Conservation (phyloP, 2,113 vertebrate genomes). For the Malaclemys terrapin region DNA sequence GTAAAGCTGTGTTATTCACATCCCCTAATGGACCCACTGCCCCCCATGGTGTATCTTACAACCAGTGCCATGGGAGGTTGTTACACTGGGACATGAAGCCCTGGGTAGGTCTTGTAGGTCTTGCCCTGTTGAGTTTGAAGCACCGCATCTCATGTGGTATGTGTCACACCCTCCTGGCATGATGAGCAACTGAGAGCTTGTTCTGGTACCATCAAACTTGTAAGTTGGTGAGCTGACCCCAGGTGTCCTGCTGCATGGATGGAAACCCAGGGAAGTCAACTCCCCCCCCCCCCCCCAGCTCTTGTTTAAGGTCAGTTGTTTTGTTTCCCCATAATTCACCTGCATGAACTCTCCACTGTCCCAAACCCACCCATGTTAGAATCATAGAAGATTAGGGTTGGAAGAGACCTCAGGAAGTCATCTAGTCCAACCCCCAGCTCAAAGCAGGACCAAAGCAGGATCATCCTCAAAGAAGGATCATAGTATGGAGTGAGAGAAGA, state of each 20-base stretch:
- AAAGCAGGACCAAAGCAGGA: too few species aligned
- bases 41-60: background rate
- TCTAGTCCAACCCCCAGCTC: too few species aligned
- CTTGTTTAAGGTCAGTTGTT: background rate
- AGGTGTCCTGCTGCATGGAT: background rate
- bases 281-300: background rate
- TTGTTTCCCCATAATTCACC: background rate
- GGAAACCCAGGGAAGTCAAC: background rate
- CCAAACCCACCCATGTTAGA: background rate
- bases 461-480: background rate
- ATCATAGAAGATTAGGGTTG: too few species aligned
- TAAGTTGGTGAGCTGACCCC: accelerated
- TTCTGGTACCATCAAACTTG: background rate
- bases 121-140: background rate
- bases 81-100: background rate
- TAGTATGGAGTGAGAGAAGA: background rate
- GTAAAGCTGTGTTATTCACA: background rate
- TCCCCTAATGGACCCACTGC: background rate
- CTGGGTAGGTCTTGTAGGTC: background rate
- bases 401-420: too few species aligned
- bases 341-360: background rate
- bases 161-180: background rate
- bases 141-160: background rate
- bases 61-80: accelerated
- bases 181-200: background rate